These are phyloP conservation scores for Spatula clypeata DNA, from an alignment of 2,797 vertebrate species.

Conservation along the genomic window DNA sequence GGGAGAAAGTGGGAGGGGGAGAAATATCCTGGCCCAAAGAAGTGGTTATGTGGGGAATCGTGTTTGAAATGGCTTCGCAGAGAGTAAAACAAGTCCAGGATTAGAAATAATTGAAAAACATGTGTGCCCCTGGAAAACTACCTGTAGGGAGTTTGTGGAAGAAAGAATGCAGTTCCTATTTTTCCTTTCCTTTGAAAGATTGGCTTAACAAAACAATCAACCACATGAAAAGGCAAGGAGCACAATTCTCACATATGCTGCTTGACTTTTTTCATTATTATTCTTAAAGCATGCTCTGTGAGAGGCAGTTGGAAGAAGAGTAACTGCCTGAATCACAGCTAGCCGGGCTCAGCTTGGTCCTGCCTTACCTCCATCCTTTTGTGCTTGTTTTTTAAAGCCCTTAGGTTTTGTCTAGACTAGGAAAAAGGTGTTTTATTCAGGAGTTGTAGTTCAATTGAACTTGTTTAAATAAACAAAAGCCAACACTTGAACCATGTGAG, in stretches of 20 bases:
- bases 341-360: neutral
- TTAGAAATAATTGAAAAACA: neutral
- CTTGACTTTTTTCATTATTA: neutral
- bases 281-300: neutral
- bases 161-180: neutral
- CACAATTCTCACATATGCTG: neutral
- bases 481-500: neutral
- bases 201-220: constrained; percentile 29
- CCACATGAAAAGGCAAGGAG: constrained; percentile 29
- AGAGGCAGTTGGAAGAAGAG: neutral
- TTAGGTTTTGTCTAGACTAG: neutral
- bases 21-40: neutral
- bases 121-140: neutral
- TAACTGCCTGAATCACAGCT: neutral
- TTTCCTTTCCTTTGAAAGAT: neutral
- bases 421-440: neutral
- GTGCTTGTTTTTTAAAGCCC: neutral
- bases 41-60: neutral
- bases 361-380: neutral
- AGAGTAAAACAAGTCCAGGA: neutral
- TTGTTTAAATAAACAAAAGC: neutral
- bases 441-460: neutral
- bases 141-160: neutral
- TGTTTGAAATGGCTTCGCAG: neutral
- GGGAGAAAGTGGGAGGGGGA: neutral